Conservation (phyloP, 1,140 invertebrate genomes). For the Metopolophium dirhodum region DNA sequence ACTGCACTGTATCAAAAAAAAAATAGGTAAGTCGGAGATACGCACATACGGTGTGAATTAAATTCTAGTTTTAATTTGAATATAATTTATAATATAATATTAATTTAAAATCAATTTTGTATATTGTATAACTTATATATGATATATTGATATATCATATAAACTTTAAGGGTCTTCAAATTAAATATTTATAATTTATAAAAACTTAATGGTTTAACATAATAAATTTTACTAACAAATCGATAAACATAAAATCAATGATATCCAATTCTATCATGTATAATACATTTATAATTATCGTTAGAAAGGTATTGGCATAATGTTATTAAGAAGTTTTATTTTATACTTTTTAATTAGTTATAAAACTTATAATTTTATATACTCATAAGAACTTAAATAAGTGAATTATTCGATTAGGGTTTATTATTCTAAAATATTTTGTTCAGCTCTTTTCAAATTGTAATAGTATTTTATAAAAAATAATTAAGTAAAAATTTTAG, state of each 20-base stretch:
- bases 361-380: background rate
- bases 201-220: background rate
- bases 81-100: background rate
- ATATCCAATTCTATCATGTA: background rate
- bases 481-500: background rate
- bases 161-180: background rate
- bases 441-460: background rate
- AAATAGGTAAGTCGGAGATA: too few species aligned
- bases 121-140: background rate
- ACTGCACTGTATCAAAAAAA: too few species aligned
- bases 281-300: background rate
- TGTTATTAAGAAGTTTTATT: background rate
- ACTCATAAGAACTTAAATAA: background rate
- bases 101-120: background rate
- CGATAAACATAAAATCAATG: background rate
- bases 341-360: background rate
- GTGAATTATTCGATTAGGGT: background rate
- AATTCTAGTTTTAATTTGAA: background rate
- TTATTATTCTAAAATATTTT: background rate
- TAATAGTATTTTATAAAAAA: background rate
- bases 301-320: background rate
- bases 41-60: background rate
- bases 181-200: background rate
- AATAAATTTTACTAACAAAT: background rate
- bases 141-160: background rate